phyloP scores from a whole-genome alignment of 92 coral and sea anemone genomes.

The Epizoanthus scotinus region DNA sequence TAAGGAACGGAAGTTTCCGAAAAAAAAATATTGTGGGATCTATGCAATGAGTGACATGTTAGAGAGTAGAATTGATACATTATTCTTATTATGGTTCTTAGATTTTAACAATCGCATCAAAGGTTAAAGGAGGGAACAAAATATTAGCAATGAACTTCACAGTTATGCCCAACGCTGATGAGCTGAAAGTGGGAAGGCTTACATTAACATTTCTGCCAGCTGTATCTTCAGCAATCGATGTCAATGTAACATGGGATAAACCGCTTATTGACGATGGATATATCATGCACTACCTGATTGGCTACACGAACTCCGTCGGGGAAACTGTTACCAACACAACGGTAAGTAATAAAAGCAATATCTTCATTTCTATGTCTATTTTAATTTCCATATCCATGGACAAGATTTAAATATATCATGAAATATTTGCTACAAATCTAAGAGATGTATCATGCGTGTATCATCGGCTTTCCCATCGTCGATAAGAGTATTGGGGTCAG shows the following conservation, averaged over 20 bases:
- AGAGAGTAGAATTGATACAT: too few species aligned
- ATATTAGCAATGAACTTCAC: not conserved
- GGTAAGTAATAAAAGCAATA: not conserved
- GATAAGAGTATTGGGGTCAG: too few species aligned
- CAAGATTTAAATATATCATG: too few species aligned
- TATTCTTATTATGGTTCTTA: not conserved
- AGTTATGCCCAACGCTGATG: slow-evolving; percentile 18
- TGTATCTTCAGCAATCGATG: not conserved
- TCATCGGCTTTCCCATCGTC: too few species aligned
- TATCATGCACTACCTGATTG: not conserved
- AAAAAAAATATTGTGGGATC: too few species aligned
- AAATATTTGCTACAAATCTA: too few species aligned
- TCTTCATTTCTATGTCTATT: not conserved
- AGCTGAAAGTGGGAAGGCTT: slow-evolving; percentile 5
- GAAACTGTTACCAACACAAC: not conserved
- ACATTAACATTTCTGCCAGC: not conserved
- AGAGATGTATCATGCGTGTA: too few species aligned
- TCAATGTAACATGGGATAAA: not conserved
- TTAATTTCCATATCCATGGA: too few species aligned
- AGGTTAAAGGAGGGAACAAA: not conserved
- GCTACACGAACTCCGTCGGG: not conserved
- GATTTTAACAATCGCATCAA: not conserved
- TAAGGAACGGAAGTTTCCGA: too few species aligned
- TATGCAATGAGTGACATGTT: too few species aligned
- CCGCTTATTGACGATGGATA: slow-evolving; percentile 5